Evolutionary conservation across 2,113 vertebrate species (phyloP).

Genomic region (Cisticola juncidis): DNA sequence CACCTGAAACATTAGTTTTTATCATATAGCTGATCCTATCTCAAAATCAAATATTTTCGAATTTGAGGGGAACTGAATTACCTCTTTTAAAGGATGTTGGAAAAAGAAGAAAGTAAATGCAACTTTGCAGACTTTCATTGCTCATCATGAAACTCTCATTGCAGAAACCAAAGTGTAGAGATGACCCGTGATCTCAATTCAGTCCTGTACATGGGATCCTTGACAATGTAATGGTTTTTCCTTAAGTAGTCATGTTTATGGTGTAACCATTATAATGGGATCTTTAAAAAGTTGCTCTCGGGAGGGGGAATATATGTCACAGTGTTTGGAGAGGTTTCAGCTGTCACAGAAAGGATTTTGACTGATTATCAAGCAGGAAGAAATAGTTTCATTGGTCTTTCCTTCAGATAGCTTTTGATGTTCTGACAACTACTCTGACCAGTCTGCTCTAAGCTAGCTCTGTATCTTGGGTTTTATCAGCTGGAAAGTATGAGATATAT

Average conservation of each 20-base stretch:
- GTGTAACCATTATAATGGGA: background rate
- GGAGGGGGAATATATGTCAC: background rate
- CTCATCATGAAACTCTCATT: background rate
- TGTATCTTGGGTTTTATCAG: background rate
- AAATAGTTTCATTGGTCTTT: background rate
- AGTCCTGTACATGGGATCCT: background rate
- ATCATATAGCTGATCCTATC: background rate
- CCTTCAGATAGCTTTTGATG: background rate
- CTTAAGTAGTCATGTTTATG: background rate
- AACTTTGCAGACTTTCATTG: background rate
- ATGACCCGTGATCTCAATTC: background rate
- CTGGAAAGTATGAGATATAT: background rate
- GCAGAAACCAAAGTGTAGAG: background rate
- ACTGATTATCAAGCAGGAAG: background rate
- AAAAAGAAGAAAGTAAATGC: background rate
- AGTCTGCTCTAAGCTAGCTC: background rate
- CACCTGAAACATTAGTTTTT: background rate
- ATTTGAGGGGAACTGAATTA: background rate
- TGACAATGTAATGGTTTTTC: background rate
- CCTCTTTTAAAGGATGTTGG: fast-evolving
- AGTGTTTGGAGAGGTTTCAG: background rate
- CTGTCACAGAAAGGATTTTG: background rate
- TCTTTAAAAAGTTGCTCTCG: background rate
- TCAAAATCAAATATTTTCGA: background rate
- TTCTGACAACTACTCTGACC: background rate